Evolutionary conservation across 2,888 invertebrate genomes (phyloP).

Genomic region (Pollenia griseotomentosa): DNA sequence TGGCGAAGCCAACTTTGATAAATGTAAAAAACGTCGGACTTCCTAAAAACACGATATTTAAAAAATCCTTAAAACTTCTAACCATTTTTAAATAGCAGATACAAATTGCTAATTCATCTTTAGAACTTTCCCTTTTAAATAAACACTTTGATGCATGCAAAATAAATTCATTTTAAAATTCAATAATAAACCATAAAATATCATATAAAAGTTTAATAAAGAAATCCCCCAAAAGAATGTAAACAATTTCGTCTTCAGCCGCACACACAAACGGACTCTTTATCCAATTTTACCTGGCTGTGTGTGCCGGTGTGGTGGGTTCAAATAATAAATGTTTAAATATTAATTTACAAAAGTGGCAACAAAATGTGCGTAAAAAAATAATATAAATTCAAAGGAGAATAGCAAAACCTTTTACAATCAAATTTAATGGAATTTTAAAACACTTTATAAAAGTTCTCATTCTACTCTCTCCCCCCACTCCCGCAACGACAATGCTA

Average conservation of each 20-base stretch:
- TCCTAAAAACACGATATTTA: too few species aligned
- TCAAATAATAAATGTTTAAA: slow-evolving; percentile 72
- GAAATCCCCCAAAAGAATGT: slow-evolving; percentile 16
- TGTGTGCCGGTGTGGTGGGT: slow-evolving; percentile 26
- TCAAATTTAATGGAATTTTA: slow-evolving; percentile 83
- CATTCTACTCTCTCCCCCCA: slow-evolving; percentile 7
- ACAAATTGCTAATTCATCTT: too few species aligned
- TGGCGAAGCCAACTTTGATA: too few species aligned
- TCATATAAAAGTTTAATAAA: slow-evolving; percentile 12
- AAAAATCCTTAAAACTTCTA: too few species aligned
- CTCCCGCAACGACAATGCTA: slow-evolving; percentile 7
- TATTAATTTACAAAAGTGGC: slow-evolving; percentile 83
- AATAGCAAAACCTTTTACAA: slow-evolving; percentile 74
- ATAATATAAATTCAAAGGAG: slow-evolving; percentile 25
- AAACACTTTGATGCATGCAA: not conserved
- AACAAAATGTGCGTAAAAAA: slow-evolving; percentile 80
- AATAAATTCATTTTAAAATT: slow-evolving; percentile 33
- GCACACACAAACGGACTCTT: not conserved
- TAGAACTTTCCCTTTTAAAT: not conserved
- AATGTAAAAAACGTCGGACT: too few species aligned
- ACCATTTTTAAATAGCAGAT: too few species aligned
- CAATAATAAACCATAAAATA: slow-evolving; percentile 21
- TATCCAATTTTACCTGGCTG: slow-evolving; percentile 53
- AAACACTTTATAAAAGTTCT: slow-evolving; percentile 73
- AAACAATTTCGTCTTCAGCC: not conserved